Percentiles rank a stretch among this genome's conserved stretches.
Conservation (phyloP, 2,113 vertebrate species). For the Athene noctua region DNA sequence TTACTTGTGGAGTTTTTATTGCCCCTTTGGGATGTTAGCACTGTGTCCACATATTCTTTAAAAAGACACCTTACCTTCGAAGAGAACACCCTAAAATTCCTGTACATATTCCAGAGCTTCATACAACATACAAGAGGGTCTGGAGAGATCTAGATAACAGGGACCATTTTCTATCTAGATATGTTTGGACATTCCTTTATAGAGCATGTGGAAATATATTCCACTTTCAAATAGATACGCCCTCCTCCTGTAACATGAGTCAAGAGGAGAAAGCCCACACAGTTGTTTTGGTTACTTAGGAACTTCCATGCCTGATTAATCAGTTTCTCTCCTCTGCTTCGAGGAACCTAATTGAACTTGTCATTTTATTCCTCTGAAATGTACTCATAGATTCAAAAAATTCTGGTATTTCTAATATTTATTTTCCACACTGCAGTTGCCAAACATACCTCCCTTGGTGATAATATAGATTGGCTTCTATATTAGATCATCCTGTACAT, state of each 20-base stretch:
- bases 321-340: slow-evolving; percentile 62
- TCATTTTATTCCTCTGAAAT: slow-evolving; percentile 54
- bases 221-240: slow-evolving; percentile 46
- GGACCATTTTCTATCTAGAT: slow-evolving; percentile 14
- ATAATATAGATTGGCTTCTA: background rate
- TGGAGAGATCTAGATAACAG: background rate
- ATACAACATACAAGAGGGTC: background rate
- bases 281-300: slow-evolving; percentile 72
- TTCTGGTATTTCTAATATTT: slow-evolving; percentile 56
- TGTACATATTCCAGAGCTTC: background rate
- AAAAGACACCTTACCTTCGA: background rate
- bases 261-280: slow-evolving; percentile 68
- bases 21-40: background rate
- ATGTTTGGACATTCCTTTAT: slow-evolving; percentile 29
- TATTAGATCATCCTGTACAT: background rate
- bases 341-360: slow-evolving; percentile 64
- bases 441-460: background rate
- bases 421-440: slow-evolving; percentile 8
- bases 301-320: slow-evolving; percentile 70
- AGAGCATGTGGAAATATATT: slow-evolving; percentile 51
- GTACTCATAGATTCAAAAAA: background rate
- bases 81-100: background rate
- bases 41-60: background rate
- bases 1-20: slow-evolving; percentile 3
- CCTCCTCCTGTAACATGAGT: slow-evolving; percentile 63